Conservation (phyloP, 2,888 invertebrate species). For the Mylabris sibirica region DNA sequence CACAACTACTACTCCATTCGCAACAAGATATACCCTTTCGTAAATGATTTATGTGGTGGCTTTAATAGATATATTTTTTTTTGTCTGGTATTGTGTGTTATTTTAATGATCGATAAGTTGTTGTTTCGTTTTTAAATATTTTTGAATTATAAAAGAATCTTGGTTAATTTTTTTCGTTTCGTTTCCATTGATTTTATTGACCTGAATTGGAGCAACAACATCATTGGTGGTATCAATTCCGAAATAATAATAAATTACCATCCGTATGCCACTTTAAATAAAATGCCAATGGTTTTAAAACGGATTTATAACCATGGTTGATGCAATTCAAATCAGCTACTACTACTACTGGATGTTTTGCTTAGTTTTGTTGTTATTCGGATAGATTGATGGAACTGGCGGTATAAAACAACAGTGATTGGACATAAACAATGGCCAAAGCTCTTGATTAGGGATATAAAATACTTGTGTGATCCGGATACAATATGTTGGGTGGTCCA, state of each 20-base stretch:
- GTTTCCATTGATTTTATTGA: neutral
- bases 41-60: constrained; percentile 5
- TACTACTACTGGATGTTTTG: constrained; percentile 41
- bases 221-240: constrained; percentile 14
- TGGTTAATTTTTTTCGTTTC: neutral
- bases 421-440: constrained; percentile 58
- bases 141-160: neutral
- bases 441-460: constrained; percentile 58
- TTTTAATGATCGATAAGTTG: neutral
- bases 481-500: constrained; percentile 55
- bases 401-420: constrained; percentile 54
- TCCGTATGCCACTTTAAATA: constrained; percentile 42
- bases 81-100: neutral
- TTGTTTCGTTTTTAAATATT: neutral
- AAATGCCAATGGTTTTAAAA: constrained; percentile 54
- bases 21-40: neutral
- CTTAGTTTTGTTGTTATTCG: constrained; percentile 9
- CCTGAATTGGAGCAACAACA: neutral
- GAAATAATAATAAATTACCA: constrained; percentile 11
- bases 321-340: constrained; percentile 59
- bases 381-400: constrained; percentile 34
- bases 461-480: constrained; percentile 52
- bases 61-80: neutral
- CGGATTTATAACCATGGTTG: constrained; percentile 56
- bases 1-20: neutral